These are phyloP conservation scores for Drosophila busckii DNA, from an alignment of 1,140 invertebrate species.

Conservation along the genomic window DNA sequence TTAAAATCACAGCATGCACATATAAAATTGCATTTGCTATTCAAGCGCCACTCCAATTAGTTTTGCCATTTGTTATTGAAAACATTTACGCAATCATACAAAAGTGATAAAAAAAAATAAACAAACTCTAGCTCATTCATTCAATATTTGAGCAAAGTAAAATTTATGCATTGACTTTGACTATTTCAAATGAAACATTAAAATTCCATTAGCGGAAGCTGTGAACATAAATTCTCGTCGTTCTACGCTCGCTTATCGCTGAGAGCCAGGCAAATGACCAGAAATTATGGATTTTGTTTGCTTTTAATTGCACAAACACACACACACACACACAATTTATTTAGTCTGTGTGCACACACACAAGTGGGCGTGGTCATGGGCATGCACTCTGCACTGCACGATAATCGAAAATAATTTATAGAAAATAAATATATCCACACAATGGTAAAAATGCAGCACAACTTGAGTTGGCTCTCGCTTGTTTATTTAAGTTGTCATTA, in stretches of 20 bases:
- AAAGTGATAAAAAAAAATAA: neutral
- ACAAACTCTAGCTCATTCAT: slow-evolving; percentile 13
- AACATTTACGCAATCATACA: slow-evolving; percentile 3
- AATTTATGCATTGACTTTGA: slow-evolving; percentile 44
- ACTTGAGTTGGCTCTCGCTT: slow-evolving; percentile 23
- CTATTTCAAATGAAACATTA: slow-evolving; percentile 73
- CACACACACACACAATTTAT: slow-evolving; percentile 45
- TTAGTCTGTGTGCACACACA: slow-evolving; percentile 18
- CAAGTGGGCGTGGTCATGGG: neutral
- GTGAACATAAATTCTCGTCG: slow-evolving; percentile 50
- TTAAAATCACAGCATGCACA: too few species aligned
- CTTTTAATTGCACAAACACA: slow-evolving; percentile 74
- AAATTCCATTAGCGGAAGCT: slow-evolving; percentile 73
- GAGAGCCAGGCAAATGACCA: slow-evolving; percentile 45
- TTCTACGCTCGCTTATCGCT: slow-evolving; percentile 18
- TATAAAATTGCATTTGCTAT: too few species aligned
- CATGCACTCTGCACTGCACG: slow-evolving; percentile 3
- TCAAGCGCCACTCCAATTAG: too few species aligned
- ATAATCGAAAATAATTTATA: slow-evolving; percentile 77
- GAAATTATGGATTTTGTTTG: slow-evolving; percentile 71
- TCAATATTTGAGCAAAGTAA: slow-evolving; percentile 48
- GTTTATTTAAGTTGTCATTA: slow-evolving; percentile 77
- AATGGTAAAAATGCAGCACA: slow-evolving; percentile 4
- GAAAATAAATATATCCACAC: slow-evolving; percentile 75
- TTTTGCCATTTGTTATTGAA: too few species aligned